Percentiles rank a stretch among this genome's conserved stretches.
Evolutionary conservation across 2,797 vertebrate species (phyloP).

Genomic region (Sebastes ruberrimus): DNA sequence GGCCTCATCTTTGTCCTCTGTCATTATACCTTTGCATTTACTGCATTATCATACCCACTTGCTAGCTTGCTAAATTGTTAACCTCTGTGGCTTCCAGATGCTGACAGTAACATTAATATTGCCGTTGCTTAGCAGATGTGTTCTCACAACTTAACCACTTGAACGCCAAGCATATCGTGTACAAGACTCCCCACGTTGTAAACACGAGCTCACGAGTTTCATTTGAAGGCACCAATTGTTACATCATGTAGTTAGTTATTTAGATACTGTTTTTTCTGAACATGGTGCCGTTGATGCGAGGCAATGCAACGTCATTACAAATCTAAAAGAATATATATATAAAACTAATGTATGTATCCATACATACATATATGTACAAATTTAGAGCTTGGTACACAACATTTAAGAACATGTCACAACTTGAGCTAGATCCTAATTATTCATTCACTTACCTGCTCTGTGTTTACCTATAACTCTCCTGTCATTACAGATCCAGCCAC

Average conservation of each 20-base stretch:
- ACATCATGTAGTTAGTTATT: not conserved
- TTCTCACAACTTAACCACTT: too few relatives aligned
- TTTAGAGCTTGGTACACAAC: not conserved
- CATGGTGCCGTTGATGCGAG: not conserved
- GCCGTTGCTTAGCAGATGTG: too few relatives aligned
- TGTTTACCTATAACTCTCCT: not conserved
- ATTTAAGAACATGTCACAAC: not conserved
- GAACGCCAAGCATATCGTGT: too few relatives aligned
- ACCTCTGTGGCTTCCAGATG: too few relatives aligned
- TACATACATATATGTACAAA: not conserved
- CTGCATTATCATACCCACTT: too few relatives aligned
- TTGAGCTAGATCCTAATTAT: not conserved
- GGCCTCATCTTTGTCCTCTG: too few relatives aligned
- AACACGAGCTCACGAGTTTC: too few relatives aligned
- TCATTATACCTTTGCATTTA: too few relatives aligned
- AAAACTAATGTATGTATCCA: not conserved
- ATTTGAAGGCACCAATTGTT: not conserved
- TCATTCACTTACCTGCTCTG: not conserved
- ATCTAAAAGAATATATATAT: not conserved
- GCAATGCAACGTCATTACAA: not conserved
- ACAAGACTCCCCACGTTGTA: too few relatives aligned
- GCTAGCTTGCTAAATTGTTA: too few relatives aligned
- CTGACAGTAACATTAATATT: accelerated
- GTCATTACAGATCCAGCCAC: not conserved
- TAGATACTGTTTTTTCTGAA: not conserved